These are phyloP conservation scores for Mesembrinibis cayennensis DNA, from an alignment of 2,113 vertebrate species.

Conservation along the genomic window DNA sequence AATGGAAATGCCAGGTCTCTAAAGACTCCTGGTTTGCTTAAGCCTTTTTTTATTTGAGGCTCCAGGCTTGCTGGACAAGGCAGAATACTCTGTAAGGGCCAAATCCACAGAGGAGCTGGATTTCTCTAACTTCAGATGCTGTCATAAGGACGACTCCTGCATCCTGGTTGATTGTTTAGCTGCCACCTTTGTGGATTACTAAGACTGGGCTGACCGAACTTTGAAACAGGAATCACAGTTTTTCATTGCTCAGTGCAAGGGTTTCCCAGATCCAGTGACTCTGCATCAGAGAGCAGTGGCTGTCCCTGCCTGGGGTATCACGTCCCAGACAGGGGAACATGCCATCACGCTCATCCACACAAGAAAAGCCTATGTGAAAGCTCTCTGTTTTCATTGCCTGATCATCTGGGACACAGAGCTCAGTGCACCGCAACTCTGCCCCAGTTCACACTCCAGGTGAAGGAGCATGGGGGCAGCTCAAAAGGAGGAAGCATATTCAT, in stretches of 20 bases:
- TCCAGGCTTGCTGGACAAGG: not conserved
- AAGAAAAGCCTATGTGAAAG: not conserved
- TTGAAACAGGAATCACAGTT: not conserved
- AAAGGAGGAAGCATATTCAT: not conserved
- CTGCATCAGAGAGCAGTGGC: rapidly evolving
- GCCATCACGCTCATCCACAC: rapidly evolving
- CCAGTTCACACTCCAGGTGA: not conserved
- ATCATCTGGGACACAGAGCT: not conserved
- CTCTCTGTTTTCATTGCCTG: not conserved
- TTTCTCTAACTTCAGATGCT: not conserved
- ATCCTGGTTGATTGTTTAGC: not conserved
- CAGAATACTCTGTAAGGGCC: not conserved
- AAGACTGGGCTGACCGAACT: not conserved
- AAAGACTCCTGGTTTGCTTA: not conserved
- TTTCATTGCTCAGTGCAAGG: not conserved
- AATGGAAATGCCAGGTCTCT: not conserved
- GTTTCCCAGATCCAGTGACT: not conserved
- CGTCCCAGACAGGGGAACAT: not conserved
- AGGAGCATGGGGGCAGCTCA: not conserved
- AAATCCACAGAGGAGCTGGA: not conserved
- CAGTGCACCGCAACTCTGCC: not conserved
- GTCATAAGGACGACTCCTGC: not conserved
- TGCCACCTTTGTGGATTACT: not conserved
- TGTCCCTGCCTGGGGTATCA: not conserved
- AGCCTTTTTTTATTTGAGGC: not conserved